A percentile compares a stretch with the other conserved stretches of the same genome.
phyloP scores from a whole-genome alignment of 2,113 vertebrate species.

The Megatriorchis doriae region DNA sequence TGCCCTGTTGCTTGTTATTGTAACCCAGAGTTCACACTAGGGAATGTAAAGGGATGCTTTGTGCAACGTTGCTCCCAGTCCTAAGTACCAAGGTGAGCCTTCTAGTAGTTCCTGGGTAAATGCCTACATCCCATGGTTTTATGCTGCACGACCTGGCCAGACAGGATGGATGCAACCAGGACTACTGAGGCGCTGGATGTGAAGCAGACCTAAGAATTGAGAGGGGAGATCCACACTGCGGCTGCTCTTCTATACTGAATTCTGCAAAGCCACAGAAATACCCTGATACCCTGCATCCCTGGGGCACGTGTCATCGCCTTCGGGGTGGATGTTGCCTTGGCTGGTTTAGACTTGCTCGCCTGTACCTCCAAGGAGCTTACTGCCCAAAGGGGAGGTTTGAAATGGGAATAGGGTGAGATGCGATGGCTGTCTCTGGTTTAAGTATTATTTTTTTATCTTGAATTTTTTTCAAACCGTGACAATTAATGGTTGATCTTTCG shows the following conservation, averaged over 20 bases:
- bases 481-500: neutral
- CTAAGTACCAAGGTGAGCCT: neutral
- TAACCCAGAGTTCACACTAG: neutral
- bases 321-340: neutral
- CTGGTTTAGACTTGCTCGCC: neutral
- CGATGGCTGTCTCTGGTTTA: neutral
- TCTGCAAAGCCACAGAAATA: neutral
- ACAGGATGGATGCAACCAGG: neutral
- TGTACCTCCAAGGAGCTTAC: neutral
- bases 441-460: neutral
- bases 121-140: rapidly evolving
- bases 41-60: neutral
- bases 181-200: neutral
- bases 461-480: rapidly evolving
- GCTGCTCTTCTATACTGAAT: neutral
- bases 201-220: neutral
- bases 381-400: neutral
- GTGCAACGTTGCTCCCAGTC: neutral
- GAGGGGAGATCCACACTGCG: rapidly evolving
- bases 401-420: neutral
- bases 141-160: neutral
- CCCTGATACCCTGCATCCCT: rapidly evolving
- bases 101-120: neutral
- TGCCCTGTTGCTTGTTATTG: neutral
- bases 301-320: rapidly evolving